Conservation (phyloP, 2,797 vertebrate genomes). For the Sebastes steindachneri region DNA sequence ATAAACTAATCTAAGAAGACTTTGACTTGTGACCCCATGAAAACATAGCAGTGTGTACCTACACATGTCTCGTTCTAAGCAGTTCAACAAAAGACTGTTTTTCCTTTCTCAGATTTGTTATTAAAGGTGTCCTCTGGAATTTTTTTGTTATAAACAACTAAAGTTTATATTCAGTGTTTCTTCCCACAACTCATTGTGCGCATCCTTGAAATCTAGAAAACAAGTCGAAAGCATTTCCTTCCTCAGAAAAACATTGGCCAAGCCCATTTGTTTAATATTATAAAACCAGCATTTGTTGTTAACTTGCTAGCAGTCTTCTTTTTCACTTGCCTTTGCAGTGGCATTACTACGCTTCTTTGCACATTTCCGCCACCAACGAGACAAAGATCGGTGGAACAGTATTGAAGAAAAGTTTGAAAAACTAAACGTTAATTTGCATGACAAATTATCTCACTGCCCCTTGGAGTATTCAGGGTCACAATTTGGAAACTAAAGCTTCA, state of each 20-base stretch:
- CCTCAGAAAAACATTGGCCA: background rate
- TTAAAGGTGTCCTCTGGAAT: background rate
- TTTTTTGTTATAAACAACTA: background rate
- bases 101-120: background rate
- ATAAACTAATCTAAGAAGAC: too few species aligned
- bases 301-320: background rate
- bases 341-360: background rate
- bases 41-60: background rate
- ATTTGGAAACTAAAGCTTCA: accelerated
- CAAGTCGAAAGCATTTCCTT: background rate
- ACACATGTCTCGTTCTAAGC: background rate
- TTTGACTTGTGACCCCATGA: background rate
- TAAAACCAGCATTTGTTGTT: background rate
- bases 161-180: background rate
- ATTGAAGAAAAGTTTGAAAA: background rate
- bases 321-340: background rate
- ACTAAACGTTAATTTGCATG: background rate
- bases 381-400: background rate
- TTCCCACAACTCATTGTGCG: background rate
- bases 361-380: background rate
- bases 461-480: background rate
- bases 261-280: background rate
- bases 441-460: background rate
- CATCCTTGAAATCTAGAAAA: background rate
- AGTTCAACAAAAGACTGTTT: background rate